Evolutionary conservation across 2,888 invertebrate species (phyloP).

Genomic region (Agrochola lota): DNA sequence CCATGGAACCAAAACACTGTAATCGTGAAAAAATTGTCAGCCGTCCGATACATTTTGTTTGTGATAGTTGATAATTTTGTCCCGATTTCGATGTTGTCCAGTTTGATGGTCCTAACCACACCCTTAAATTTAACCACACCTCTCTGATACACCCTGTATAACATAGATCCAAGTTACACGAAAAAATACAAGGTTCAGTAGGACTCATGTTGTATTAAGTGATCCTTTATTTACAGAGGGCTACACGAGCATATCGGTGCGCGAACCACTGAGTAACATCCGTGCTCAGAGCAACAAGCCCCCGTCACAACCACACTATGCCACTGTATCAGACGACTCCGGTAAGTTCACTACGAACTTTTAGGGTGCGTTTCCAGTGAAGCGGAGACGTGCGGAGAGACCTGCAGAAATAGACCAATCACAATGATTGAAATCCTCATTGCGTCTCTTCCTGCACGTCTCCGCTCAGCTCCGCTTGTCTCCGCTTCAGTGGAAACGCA

Average conservation of each 20-base stretch:
- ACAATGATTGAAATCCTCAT: no score
- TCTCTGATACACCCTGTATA: no score
- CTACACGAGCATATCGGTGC: slow-evolving; percentile 97
- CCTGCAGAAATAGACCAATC: no score
- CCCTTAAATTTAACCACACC: no score
- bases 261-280: slow-evolving; percentile 93
- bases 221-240: slow-evolving; percentile 92
- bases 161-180: background rate
- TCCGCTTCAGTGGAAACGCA: no score
- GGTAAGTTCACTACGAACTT: slow-evolving; percentile 86
- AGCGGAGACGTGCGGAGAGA: no score
- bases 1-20: background rate
- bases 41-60: background rate
- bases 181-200: background rate
- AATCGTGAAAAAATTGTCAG: background rate
- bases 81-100: no score
- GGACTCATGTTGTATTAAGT: background rate
- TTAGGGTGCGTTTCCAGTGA: background rate
- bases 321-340: slow-evolving; percentile 97
- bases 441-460: no score
- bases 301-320: slow-evolving; percentile 92
- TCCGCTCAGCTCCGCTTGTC: no score
- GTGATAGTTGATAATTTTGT: no score
- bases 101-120: no score
- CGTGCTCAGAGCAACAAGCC: slow-evolving; percentile 92